phyloP scores from a whole-genome alignment of 2,888 invertebrate species.

The Nebria salina region DNA sequence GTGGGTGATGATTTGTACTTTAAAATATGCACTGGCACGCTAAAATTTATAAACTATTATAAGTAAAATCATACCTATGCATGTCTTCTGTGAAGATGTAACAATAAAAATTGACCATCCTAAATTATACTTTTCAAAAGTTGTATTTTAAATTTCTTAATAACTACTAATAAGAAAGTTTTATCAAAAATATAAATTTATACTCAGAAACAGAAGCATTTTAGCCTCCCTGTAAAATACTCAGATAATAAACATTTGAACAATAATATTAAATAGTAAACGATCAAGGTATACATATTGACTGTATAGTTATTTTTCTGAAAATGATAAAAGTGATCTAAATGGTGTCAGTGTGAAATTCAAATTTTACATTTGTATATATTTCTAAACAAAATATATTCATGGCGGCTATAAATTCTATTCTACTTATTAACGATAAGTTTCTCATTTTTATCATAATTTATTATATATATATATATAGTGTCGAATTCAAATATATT shows the following conservation, averaged over 20 bases:
- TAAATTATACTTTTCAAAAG: constrained; percentile 46
- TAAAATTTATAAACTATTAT: constrained; percentile 46
- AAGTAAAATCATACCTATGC: constrained; percentile 54
- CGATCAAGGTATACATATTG: constrained; percentile 50
- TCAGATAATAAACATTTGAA: constrained; percentile 47
- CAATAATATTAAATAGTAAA: constrained; percentile 45
- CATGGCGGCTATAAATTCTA: constrained; percentile 59
- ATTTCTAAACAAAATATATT: constrained; percentile 56
- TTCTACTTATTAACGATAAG: constrained; percentile 48
- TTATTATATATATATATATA: constrained; percentile 36
- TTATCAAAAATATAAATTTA: constrained; percentile 37
- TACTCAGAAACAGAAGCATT: constrained; percentile 40
- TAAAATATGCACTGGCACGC: constrained; percentile 44
- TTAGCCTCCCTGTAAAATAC: constrained; percentile 43
- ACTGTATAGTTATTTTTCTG: constrained; percentile 44
- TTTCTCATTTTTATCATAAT: constrained; percentile 48
- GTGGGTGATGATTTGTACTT: constrained; percentile 47
- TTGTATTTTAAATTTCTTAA: constrained; percentile 27
- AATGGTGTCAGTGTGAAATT: constrained; percentile 59
- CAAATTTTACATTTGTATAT: constrained; percentile 55
- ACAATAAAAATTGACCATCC: constrained; percentile 42
- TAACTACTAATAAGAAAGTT: constrained; percentile 32
- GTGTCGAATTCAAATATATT: constrained; percentile 2
- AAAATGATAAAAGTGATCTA: constrained; percentile 48
- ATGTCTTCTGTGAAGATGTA: constrained; percentile 59